Evolutionary conservation across 2,888 invertebrate species (phyloP), one percentile per base, ranked within the genome.

Genomic region (Mechanitis messenoides): DNA sequence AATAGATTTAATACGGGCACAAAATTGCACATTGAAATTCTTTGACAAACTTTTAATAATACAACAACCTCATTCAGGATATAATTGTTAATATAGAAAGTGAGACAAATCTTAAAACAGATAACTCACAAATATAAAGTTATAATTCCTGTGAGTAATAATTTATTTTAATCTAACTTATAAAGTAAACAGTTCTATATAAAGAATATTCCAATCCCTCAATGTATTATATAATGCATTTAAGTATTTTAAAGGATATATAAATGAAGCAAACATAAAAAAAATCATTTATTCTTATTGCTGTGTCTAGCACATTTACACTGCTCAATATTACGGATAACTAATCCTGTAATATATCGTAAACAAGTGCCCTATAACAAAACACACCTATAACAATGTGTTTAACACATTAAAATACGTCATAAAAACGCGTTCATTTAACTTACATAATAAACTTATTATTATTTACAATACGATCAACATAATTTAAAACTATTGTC

Each of bases 381-480:
- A 47, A 20, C 28, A 47, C 47, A 47, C 47, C n/a, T 20, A 47
- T 47, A 47, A 47, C 1, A 47, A 20, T 47, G 45, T 56, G 56
- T 55, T 20, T 42, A 55, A 55, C 55, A 55, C 38, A 55, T 38
- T 55, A 38, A 12, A 55, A 38, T 38, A 11, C 55, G 33, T 55
- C 35, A 35, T 2, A 35, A 35, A 20, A 47, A 47, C 47, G 11
- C 45, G 54, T 46, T 45, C 7, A 9, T 47, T 54, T 53, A 4
- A 61, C 62, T 59, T 64, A 62, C 45, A 53, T 33, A 9, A 54
- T 50, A 55, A 7, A 55, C 62, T 20, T 20, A 20, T 20, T 61
- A 47, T 54, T 58, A 65, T 64, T 65, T 53, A 64, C 60, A 67
- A 62, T 63, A 68, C 65, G 60, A 63, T 63, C 60, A 59, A 64